Evolutionary conservation across 2,888 invertebrate genomes (phyloP).

Genomic region (Cryptocephalus primarius): DNA sequence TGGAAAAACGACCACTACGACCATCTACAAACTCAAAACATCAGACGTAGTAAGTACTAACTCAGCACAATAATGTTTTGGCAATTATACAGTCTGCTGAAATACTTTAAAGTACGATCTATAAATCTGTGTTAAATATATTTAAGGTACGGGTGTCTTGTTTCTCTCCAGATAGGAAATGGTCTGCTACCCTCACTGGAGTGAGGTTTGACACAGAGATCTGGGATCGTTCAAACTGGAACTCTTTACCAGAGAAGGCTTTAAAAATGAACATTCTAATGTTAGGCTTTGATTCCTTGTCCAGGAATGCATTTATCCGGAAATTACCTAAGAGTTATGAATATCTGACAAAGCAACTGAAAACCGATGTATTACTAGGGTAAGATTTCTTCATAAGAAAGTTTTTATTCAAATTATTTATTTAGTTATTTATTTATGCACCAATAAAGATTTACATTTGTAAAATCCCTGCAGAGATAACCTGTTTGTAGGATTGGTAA

Average conservation of each 20-base stretch:
- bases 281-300: slow-evolving; percentile 82
- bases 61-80: not conserved
- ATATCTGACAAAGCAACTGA: slow-evolving; percentile 51
- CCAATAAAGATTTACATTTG: no score
- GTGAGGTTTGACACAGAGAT: slow-evolving; percentile 41
- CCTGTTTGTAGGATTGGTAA: no score
- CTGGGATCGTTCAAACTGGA: slow-evolving; percentile 39
- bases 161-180: slow-evolving; percentile 41
- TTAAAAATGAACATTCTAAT: slow-evolving; percentile 63
- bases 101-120: no score
- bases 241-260: slow-evolving; percentile 37
- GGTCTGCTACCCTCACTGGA: slow-evolving; percentile 58
- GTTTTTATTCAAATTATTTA: no score
- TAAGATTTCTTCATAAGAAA: slow-evolving; percentile 29
- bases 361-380: slow-evolving; percentile 57
- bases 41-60: slow-evolving; percentile 49
- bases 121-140: no score
- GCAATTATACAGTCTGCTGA: no score
- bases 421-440: no score
- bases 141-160: slow-evolving; percentile 53
- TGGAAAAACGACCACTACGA: slow-evolving; percentile 41
- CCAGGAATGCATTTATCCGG: slow-evolving; percentile 68
- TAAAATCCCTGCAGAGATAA: no score
- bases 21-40: slow-evolving; percentile 48
- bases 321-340: slow-evolving; percentile 66